These are phyloP conservation scores for Cassiopea xamachana DNA, from an alignment of 30 jellyfish, hydroid and myxozoan genomes.

Conservation along the genomic window DNA sequence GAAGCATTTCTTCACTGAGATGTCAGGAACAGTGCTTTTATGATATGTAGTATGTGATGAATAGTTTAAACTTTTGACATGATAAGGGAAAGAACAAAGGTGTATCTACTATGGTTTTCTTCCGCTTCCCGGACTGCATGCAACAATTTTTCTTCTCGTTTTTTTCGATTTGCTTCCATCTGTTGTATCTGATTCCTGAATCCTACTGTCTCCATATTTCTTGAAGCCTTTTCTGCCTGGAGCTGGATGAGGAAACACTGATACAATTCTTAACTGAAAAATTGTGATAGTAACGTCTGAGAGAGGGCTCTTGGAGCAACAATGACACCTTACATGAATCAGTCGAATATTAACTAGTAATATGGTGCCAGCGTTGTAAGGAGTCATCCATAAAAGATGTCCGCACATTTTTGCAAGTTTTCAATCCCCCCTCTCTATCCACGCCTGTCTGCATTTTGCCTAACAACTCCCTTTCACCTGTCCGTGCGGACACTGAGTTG, in stretches of 20 bases:
- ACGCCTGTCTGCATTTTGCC: no score
- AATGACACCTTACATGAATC: not conserved
- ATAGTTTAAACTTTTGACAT: no score
- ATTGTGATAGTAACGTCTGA: not conserved
- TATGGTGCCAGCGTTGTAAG: no score
- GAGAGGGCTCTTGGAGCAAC: not conserved
- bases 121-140: constrained; percentile 26
- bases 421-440: no score
- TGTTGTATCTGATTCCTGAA: constrained; percentile 18
- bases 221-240: constrained; percentile 31
- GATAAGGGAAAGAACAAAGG: not conserved
- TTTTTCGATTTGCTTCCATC: not conserved
- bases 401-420: no score
- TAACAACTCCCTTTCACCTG: no score
- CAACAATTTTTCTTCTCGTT: constrained; percentile 33
- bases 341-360: not conserved
- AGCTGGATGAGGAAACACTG: not conserved
- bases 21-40: no score
- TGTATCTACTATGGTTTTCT: constrained; percentile 29
- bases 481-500: no score
- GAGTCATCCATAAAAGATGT: no score
- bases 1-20: no score
- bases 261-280: not conserved
- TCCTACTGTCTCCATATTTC: constrained; percentile 14
- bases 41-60: no score